Evolutionary conservation across 2,888 invertebrate genomes (phyloP).

Genomic region (Ctenicera cuprea): DNA sequence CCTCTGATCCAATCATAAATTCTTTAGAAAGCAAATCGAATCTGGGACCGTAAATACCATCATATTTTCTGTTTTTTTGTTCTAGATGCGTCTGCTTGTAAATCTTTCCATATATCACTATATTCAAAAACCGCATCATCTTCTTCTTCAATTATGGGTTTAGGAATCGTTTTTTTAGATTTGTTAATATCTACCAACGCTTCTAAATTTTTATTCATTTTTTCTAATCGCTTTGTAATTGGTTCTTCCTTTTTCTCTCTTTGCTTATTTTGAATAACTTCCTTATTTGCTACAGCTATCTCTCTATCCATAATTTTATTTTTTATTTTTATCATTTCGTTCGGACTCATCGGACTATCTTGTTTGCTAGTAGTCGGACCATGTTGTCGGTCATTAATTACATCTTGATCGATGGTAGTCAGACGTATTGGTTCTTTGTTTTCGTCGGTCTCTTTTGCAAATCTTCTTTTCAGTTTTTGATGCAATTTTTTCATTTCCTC

Average conservation of each 20-base stretch:
- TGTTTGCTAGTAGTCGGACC: too few relatives aligned
- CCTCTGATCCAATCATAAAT: too few relatives aligned
- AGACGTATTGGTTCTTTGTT: conserved; percentile 5
- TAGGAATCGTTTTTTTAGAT: conserved; percentile 4
- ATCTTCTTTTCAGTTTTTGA: background rate
- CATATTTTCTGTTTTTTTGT: conserved; percentile 3
- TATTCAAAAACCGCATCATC: background rate
- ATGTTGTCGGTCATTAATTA: conserved; percentile 1
- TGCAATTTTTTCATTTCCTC: too few relatives aligned
- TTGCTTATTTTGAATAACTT: too few relatives aligned
- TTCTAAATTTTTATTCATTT: background rate
- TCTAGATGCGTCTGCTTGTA: conserved; percentile 7
- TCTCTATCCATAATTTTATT: too few relatives aligned
- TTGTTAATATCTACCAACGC: background rate
- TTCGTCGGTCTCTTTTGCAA: conserved; percentile 7
- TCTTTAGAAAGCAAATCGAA: too few relatives aligned
- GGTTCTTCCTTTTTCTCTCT: conserved; percentile 4
- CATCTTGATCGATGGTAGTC: too few relatives aligned
- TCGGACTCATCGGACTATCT: background rate
- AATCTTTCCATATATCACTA: too few relatives aligned
- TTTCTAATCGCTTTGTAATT: conserved; percentile 1
- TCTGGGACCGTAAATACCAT: background rate
- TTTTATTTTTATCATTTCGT: conserved; percentile 4
- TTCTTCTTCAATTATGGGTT: background rate
- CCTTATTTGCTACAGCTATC: too few relatives aligned